Conservation (phyloP, 2,113 vertebrate genomes). For the Coturnix japonica region DNA sequence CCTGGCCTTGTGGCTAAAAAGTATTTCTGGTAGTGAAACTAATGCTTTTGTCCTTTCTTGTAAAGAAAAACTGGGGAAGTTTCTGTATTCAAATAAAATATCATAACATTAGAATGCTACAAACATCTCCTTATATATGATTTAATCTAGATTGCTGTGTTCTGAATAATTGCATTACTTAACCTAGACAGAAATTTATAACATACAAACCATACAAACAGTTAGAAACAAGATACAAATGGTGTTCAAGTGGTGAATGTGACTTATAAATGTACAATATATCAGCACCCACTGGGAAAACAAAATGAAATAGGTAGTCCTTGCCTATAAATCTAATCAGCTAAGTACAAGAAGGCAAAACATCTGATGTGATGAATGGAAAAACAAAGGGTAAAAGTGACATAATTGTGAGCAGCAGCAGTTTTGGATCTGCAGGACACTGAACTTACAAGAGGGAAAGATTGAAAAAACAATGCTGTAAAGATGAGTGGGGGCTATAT, state of each 20-base stretch:
- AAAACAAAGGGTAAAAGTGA: not conserved
- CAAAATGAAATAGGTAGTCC: not conserved
- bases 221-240: slow-evolving; percentile 8
- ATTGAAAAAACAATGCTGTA: not conserved
- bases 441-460: not conserved
- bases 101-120: not conserved
- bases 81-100: not conserved
- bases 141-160: not conserved
- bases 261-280: not conserved
- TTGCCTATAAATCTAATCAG: not conserved
- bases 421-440: not conserved
- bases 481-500: not conserved
- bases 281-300: not conserved
- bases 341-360: not conserved
- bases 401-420: not conserved
- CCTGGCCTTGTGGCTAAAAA: not conserved
- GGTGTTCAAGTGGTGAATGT: not conserved
- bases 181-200: not conserved
- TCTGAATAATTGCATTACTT: not conserved
- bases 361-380: not conserved
- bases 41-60: not conserved
- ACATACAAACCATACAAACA: not conserved
- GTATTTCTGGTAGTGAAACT: not conserved
- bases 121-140: not conserved
- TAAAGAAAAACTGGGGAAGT: not conserved